Base-by-base conservation (phyloP, 2,113 vertebrate species). In the Phalacrocorax aristotelis region DNA sequence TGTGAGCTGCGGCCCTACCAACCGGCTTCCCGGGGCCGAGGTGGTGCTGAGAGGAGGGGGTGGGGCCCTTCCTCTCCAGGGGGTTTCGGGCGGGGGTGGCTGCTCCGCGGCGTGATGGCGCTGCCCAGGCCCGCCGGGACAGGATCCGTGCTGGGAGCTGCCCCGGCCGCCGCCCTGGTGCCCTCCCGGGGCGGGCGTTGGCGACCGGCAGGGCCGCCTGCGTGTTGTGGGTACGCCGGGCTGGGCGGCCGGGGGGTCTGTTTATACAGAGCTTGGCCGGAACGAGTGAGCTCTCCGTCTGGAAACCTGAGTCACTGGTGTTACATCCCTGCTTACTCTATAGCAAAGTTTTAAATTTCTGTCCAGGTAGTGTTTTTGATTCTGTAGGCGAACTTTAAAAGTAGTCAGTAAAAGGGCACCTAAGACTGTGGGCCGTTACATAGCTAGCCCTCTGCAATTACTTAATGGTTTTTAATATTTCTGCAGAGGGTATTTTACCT, bases 201-300 rank as follows among this genome's bases (percentile, higher is more conserved):
- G 34, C 32, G 44, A 23, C 32, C 1, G 42, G 36, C 13, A 14
- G 30, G n/a, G 11, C 49, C 4, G 16, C 3, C 34, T 4, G 38
- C 38, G 38, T 38, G 38, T 38, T 38, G 38, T 38, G 38, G 38
- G 38, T 52, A 3, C 14, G 26, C 17, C 1, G 34, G 11, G 38
- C 36, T 5, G 20, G 64, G 62, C 3, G 19, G 68, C 1, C 20
- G 12, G 8, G 7, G 42, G 10, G 11, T 4, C 5, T 51, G 0
- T 40, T 54, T 18, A 1, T 29, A 8, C 16, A 23, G 40, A 52
- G 36, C 49, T 10, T 20, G 10, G 4, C 26, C 23, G 21, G 9
- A 48, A 4, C 3, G 26, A 30, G 30, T 3, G 65, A 15, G 34
- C 4, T 38, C 19, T 20, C 9, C 2, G 44, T 3, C 46, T 26